Evolutionary conservation across 2,113 vertebrate genomes (phyloP).

Genomic region (Cardinalis cardinalis): DNA sequence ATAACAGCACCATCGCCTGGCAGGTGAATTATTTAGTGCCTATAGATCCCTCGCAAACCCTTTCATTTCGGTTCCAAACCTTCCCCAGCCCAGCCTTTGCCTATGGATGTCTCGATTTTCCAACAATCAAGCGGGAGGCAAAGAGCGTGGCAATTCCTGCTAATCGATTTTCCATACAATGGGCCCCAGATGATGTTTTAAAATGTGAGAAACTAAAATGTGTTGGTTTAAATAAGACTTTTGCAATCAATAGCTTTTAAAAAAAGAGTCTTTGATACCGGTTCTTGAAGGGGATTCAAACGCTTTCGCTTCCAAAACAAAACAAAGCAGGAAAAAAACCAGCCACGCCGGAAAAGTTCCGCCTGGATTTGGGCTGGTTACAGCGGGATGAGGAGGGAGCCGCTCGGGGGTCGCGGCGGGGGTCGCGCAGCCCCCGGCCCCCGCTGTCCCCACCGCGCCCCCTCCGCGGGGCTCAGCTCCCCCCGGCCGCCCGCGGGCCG

Average conservation of each 20-base stretch:
- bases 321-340: neutral
- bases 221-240: conserved; percentile 73
- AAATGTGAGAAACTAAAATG: conserved; percentile 73
- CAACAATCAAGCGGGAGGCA: conserved; percentile 67
- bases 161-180: conserved; percentile 71
- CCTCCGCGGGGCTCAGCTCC: neutral
- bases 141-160: conserved; percentile 72
- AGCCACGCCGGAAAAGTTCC: conserved; percentile 13
- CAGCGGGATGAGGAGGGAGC: neutral
- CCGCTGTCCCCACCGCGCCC: neutral
- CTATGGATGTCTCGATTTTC: conserved; percentile 69
- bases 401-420: neutral
- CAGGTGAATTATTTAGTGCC: conserved; percentile 63
- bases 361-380: neutral
- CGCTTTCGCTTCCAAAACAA: conserved; percentile 46
- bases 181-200: conserved; percentile 71
- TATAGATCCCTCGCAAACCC: conserved; percentile 38
- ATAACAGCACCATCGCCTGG: conserved; percentile 39
- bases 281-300: conserved; percentile 57
- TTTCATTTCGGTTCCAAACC: conserved; percentile 54
- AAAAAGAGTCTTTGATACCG: conserved; percentile 63
- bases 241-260: conserved; percentile 60
- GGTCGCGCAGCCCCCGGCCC: neutral
- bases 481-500: neutral
- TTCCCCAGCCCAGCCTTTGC: conserved; percentile 41